Evolutionary conservation across 1,140 invertebrate genomes (phyloP).

Genomic region (Hormaphis cornu): DNA sequence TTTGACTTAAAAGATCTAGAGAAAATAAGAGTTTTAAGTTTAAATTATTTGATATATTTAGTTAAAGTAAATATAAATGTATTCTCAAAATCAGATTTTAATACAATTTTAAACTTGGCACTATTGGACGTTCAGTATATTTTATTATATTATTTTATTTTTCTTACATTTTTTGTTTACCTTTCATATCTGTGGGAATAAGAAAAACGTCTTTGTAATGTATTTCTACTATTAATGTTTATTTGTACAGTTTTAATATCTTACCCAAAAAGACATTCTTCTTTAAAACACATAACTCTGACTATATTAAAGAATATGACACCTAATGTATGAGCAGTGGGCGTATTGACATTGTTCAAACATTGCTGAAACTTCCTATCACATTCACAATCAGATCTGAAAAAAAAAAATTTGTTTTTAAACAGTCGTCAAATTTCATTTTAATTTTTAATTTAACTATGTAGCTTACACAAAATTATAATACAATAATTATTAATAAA

Average conservation of each 20-base stretch:
- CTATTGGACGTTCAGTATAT: too few species aligned
- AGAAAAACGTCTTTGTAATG: neutral
- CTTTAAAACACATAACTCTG: conserved; percentile 7
- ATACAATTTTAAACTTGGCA: too few species aligned
- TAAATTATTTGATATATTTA: too few species aligned
- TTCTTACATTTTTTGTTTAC: too few species aligned
- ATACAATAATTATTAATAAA: neutral
- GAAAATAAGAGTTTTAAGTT: too few species aligned
- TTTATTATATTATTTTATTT: too few species aligned
- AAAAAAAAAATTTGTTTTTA: neutral
- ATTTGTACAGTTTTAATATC: neutral
- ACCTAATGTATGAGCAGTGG: conserved; percentile 11
- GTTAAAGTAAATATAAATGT: too few species aligned
- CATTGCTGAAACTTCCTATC: conserved; percentile 15
- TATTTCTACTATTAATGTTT: neutral
- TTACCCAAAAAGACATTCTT: conserved; percentile 22
- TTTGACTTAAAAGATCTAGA: too few species aligned
- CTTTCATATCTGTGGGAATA: neutral
- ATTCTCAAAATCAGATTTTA: too few species aligned
- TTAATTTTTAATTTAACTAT: neutral
- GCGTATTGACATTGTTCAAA: conserved; percentile 12
- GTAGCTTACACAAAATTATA: neutral
- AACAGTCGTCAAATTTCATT: too few species aligned
- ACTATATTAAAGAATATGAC: conserved; percentile 29
- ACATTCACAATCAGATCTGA: conserved; percentile 24